Percentiles rank a stretch among this genome's conserved stretches.
phyloP scores from a whole-genome alignment of 2,113 vertebrate species.

The Takifugu flavidus region DNA sequence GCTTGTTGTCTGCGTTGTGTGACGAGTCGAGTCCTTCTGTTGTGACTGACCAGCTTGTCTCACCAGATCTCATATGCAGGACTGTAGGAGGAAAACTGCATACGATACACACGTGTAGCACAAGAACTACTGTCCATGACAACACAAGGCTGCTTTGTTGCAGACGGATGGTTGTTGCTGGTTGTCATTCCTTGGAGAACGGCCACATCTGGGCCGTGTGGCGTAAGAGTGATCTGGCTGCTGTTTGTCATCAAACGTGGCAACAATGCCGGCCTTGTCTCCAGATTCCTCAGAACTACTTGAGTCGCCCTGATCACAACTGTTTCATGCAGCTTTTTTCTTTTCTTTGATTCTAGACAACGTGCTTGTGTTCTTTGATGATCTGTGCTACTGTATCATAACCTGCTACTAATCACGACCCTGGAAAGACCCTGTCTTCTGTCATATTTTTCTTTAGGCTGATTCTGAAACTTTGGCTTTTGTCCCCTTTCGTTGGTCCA shows the following conservation, averaged over 20 bases:
- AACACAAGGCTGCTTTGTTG: constrained; percentile 60
- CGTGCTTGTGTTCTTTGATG: too few relatives aligned
- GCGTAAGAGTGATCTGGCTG: not conserved
- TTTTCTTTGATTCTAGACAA: too few relatives aligned
- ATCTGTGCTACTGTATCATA: too few relatives aligned
- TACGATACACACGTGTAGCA: constrained; percentile 39
- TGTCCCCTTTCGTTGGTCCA: too few relatives aligned
- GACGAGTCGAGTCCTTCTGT: constrained; percentile 18
- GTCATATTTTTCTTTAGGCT: too few relatives aligned
- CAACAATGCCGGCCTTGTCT: not conserved
- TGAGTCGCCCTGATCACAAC: too few relatives aligned
- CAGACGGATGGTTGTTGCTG: constrained; percentile 12
- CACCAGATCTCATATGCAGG: constrained; percentile 29
- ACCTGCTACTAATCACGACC: too few relatives aligned
- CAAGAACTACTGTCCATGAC: constrained; percentile 37
- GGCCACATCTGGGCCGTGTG: not conserved
- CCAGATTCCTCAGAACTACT: not conserved
- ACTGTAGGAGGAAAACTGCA: constrained; percentile 60
- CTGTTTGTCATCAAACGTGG: not conserved
- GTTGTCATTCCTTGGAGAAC: constrained; percentile 8
- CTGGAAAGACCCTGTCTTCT: too few relatives aligned
- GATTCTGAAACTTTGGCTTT: too few relatives aligned
- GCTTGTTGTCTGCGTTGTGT: constrained; percentile 5
- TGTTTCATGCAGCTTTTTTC: too few relatives aligned
- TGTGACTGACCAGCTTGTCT: constrained; percentile 55